Evolutionary conservation across 2,888 invertebrate species (phyloP), one percentile per base, ranked within the genome.

Genomic region (Willowsia nigromaculata): DNA sequence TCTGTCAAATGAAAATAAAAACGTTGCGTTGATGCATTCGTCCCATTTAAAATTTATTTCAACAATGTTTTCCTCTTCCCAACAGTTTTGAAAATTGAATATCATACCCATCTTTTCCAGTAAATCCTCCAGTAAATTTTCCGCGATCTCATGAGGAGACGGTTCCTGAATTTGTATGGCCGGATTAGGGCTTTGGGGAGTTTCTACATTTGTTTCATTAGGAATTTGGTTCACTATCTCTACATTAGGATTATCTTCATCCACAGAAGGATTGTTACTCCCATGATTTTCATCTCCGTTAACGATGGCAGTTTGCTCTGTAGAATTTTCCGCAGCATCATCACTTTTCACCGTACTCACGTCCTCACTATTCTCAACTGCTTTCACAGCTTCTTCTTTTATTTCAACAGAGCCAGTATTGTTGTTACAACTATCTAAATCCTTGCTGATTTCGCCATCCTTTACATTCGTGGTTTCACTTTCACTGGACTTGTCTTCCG

Each of bases 111-210:
- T 91, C 85, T 90, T 90, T 25, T 90, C 91, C 11, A 92, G 56
- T 53, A 91, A 88, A 76, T 91, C 90, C 71, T 90, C 90, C 74
- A 91, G 80, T 3, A 91, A 59, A 71, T 92, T 92, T 84, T 91
- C 90, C 9, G 91, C 91, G 40, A 91, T 76, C 85, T 91, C 89
- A 68, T 89, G 86, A 2, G 92, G 92, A 53, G 91, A 90, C 3
- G 91, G 88, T 43, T 89, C 83, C 47, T 89, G 86, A 11, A 92
- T 76, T 37, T 88, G 78, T 78, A 91, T 88, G 65, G 89, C 83
- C 15, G 91, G 91, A 40, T 85, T 27, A 22, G 80, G 40, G 37
- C 74, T 68, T 68, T 68, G 68, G 6, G 65, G 22, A n/a, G 13
- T 37, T n/a, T 33, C n/a, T 15, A 13, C 7, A 65, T 30, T 56